Evolutionary conservation across 2,113 vertebrate genomes (phyloP), one percentile per base, ranked within the genome.

Genomic region (Synchiropus splendidus): DNA sequence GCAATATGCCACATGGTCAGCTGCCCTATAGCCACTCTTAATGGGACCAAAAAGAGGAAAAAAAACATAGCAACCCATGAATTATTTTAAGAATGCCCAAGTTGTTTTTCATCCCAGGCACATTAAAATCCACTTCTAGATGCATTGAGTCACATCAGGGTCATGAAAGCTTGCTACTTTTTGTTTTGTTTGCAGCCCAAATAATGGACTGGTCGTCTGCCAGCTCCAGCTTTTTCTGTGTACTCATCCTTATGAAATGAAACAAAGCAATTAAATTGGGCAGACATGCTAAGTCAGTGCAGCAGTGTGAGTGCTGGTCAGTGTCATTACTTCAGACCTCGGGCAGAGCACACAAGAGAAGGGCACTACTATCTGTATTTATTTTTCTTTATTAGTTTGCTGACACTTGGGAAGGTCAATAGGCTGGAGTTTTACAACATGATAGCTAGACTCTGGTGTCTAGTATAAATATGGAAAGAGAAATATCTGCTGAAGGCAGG

Each of bases 401-500:
- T 71, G 67, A 69, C 74, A 70, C 55, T 1, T 6, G 51, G 51
- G 40, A 63, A 64, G 58, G 66, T 70, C 70, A 62, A 61, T 56
- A 47, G 67, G 58, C n/a, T n/a, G n/a, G n/a, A n/a, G 67, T 61
- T 63, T 64, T 56, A 64, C 67, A 47, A 51, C 51, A 34, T n/a
- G n/a, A n/a, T n/a, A n/a, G n/a, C n/a, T n/a, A n/a, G n/a, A n/a
- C n/a, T n/a, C n/a, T n/a, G n/a, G n/a, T n/a, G n/a, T n/a, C n/a
- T n/a, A n/a, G 54, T 67, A 52, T 61, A 67, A 64, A 50, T 58
- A 51, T 55, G 55, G n/a, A n/a, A 77, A 75, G 67, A 47, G 61
- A 71, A 71, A 64, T 62, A 80, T 74, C 71, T 71, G 57, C 64
- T 43, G 51, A 55, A 36, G 39, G 56, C 70, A 79, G 68, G 49